Evolutionary conservation across 1,140 invertebrate species (phyloP), one percentile per base, ranked within the genome.

Genomic region (Hyposmocoma kahamanoa): DNA sequence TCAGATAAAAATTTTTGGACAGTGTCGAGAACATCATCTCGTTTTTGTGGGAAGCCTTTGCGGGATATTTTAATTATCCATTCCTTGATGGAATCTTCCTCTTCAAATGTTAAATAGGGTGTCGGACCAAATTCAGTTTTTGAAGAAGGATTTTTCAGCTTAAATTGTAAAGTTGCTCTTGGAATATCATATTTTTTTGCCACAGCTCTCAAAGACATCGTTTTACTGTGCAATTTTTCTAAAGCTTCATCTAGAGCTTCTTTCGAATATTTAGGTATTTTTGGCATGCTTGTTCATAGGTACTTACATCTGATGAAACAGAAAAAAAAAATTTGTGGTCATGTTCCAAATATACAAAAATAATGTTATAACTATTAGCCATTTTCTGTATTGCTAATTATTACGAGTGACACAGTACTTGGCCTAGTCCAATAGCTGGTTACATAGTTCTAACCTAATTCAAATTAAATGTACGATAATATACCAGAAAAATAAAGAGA

Each of bases 61-160:
- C 24, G 24, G 24, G 24, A 6, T 11, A 28, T 45, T 19, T 45
- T 36, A 19, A 22, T n/a, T 22, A 51, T 9, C 49, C 49, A 45
- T 10, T 36, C 24, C 11, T 11, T 11, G 24, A 28, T 28, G 11
- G 24, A 6, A 4, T 39, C 10, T 45, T 51, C 28, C n/a, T 51
- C n/a, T 45, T 44, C 42, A 4, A 11, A 8, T 19, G 47, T 50
- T 13, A 50, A 43, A 42, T 53, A 53, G 3, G 43, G 50, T 46
- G 22, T 42, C 32, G 50, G 50, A 17, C 50, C 50, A 42, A 53
- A 47, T 50, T 50, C 20, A 45, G 30, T 22, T 45, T 34, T 43
- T 32, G 43, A 46, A 34, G 45, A 26, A 8, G 30, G 42, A 18
- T 44, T 17, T 44, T 51, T 51, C 6, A 51, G 20, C 38, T 51